phyloP scores from a whole-genome alignment of 2,888 invertebrate genomes.

The Itoplectis maculator region DNA sequence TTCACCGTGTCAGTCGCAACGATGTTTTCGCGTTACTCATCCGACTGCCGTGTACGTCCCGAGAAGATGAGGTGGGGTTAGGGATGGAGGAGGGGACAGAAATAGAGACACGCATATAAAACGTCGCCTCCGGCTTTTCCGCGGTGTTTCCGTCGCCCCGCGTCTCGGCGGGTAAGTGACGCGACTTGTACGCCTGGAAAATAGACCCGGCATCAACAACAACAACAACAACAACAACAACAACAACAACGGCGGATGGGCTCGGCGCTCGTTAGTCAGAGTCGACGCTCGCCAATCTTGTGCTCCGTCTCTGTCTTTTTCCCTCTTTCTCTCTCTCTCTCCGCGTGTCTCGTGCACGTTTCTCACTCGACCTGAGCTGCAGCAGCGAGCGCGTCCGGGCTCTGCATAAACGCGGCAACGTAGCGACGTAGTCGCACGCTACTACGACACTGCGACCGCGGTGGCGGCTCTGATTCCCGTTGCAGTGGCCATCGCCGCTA shows the following conservation, averaged over 20 bases:
- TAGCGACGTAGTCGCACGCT: slow-evolving; percentile 3
- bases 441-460: neutral
- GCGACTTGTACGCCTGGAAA: slow-evolving; percentile 27
- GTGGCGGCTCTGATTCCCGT: slow-evolving; percentile 9
- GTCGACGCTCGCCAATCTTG: slow-evolving; percentile 59
- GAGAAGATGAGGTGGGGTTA: too few relatives aligned
- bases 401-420: neutral
- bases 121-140: neutral
- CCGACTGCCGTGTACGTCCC: too few relatives aligned
- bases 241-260: slow-evolving; percentile 24
- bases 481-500: slow-evolving; percentile 26
- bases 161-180: slow-evolving; percentile 5
- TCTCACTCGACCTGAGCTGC: slow-evolving; percentile 44
- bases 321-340: slow-evolving; percentile 28
- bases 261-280: slow-evolving; percentile 59
- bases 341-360: slow-evolving; percentile 47
- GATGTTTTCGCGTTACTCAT: neutral
- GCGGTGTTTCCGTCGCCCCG: neutral
- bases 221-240: slow-evolving; percentile 11
- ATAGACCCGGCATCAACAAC: neutral
- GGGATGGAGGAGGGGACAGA: too few relatives aligned
- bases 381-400: neutral
- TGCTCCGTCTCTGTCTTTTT: too few relatives aligned
- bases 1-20: neutral
- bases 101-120: neutral